Conservation (phyloP, 2,888 invertebrate genomes). For the Hecatera dysodea region DNA sequence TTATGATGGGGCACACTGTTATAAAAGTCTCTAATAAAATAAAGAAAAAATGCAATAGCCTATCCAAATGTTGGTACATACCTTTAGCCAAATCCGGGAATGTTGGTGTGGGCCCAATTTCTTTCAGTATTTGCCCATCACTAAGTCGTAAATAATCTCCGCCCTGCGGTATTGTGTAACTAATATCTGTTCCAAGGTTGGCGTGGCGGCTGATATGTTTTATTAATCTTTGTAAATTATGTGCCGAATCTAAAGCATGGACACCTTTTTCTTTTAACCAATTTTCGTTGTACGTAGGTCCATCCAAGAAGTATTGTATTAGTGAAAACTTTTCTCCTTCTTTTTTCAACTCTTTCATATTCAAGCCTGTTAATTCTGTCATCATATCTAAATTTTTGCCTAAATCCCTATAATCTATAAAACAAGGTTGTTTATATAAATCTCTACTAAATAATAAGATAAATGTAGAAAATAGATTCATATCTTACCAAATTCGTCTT, state of each 20-base stretch:
- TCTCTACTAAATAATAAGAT: neutral
- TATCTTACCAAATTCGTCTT: conserved; percentile 78
- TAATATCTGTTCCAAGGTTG: conserved; percentile 64
- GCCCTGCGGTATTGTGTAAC: conserved; percentile 35
- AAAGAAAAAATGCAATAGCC: no score
- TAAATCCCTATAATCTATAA: conserved; percentile 78
- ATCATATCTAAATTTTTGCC: conserved; percentile 78
- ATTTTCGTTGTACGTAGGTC: conserved; percentile 75
- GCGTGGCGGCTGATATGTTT: conserved; percentile 77
- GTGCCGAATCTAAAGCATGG: conserved; percentile 75
- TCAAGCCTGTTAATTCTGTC: conserved; percentile 79
- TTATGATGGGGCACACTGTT: no score
- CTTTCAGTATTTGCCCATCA: conserved; percentile 69
- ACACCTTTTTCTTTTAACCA: conserved; percentile 77
- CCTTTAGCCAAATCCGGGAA: conserved; percentile 67
- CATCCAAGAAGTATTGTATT: conserved; percentile 81
- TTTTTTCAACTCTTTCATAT: conserved; percentile 78
- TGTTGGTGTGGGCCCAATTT: conserved; percentile 73
- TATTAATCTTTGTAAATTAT: conserved; percentile 77
- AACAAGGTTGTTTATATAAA: neutral
- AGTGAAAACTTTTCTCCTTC: conserved; percentile 79
- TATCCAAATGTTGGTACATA: no score
- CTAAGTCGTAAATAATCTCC: conserved; percentile 62
- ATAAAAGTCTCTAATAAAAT: no score
- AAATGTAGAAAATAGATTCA: neutral